Base-by-base conservation (phyloP, 23 tunicate genomes). In the Diplosoma virens region DNA sequence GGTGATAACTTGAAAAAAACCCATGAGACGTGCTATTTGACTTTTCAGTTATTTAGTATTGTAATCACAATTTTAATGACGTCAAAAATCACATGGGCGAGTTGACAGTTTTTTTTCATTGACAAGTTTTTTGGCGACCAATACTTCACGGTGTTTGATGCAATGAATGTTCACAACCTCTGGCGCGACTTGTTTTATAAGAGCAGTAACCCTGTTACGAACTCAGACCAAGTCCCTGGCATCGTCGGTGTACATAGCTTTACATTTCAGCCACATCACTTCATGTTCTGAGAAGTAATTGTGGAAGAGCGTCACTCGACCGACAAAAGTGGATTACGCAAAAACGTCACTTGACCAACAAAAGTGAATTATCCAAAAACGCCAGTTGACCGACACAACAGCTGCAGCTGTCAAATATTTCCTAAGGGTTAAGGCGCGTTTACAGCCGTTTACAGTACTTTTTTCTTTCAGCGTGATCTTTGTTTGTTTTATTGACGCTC, bases 201-300 rank as follows among this genome's bases (percentile, higher is more conserved):
- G 73, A 29, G 73, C 82, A 37, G 65, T 59, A 63, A 78, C 73
- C 73, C 59, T 71, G 73, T 37, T 78, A 37, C 59, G 75, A 61
- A 64, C 73, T 63, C 82, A 59, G 26, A 63, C 45, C 75, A 37
- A 64, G 65, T 74, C 82, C 63, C 64, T 17, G 63, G 77, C 77
- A 36, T 66, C 77, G 63, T 71, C 66, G 24, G 66, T 71, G 63
- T 66, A 36, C 63, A 71, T 66, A 37, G 77, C 4, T 25, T 71
- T 71, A 41, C 77, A 71, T 41, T 37, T 71, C 23, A 34, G 41
- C 66, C 77, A 37, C 63, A 61, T 41, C 59, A 64, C 37, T 59
- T 64, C 72, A 58, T 76, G 70, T 64, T 78, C 74, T 78, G 73
- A 63, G 45, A 78, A 78, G 75, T 35, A 78, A 63, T 78, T 64